Evolutionary conservation across 2,113 vertebrate genomes (phyloP).

Genomic region (Hippocampus comes): DNA sequence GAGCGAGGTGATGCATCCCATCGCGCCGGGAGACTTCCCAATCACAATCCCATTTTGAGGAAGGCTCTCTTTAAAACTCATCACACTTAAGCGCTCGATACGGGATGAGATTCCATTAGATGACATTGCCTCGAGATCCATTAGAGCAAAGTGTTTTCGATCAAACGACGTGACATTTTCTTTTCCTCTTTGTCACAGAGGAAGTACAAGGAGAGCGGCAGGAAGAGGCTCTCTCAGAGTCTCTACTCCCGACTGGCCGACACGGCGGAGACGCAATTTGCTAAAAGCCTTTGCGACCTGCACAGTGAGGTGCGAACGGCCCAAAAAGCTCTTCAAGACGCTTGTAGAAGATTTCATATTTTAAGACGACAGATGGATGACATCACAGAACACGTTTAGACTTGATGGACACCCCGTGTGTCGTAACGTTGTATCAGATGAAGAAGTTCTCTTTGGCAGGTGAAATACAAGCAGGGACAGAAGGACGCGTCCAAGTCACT

Average conservation of each 20-base stretch:
- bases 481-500: conserved; percentile 73
- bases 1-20: too few relatives aligned
- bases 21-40: too few relatives aligned
- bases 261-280: conserved; percentile 83
- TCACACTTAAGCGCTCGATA: too few relatives aligned
- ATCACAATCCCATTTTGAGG: too few relatives aligned
- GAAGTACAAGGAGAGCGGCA: conserved; percentile 78
- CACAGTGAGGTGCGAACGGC: conserved; percentile 80
- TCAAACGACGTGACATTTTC: neutral
- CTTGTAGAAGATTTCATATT: too few relatives aligned
- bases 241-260: conserved; percentile 86
- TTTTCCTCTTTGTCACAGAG: conserved; percentile 16
- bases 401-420: too few relatives aligned
- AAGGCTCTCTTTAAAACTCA: too few relatives aligned
- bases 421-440: conserved; percentile 27
- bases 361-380: too few relatives aligned
- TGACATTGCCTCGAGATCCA: too few relatives aligned
- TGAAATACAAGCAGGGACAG: conserved; percentile 49
- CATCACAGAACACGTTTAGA: too few relatives aligned
- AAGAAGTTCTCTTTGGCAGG: conserved; percentile 49
- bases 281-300: conserved; percentile 73
- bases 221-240: conserved; percentile 70
- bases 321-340: too few relatives aligned
- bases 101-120: too few relatives aligned
- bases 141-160: neutral